A percentile compares a stretch with the other conserved stretches of the same genome.
These are phyloP conservation scores for Pseudomugil gertrudae DNA, from an alignment of 2,797 vertebrate genomes.

Conservation along the genomic window DNA sequence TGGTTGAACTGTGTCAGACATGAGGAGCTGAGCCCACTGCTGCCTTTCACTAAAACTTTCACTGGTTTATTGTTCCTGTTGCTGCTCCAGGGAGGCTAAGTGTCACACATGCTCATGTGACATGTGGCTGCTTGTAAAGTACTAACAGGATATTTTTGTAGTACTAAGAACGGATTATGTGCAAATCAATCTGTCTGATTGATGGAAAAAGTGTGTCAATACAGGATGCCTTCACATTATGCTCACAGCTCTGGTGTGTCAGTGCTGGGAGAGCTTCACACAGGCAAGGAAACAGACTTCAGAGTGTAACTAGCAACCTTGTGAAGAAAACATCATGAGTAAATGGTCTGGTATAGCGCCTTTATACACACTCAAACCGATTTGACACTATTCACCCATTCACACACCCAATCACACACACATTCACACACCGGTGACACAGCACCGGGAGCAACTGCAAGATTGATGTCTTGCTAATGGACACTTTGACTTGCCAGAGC, in stretches of 20 bases:
- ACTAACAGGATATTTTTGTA: neutral
- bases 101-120: conserved; percentile 4
- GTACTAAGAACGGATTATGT: neutral
- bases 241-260: neutral
- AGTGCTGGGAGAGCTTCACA: conserved; percentile 15
- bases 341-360: too few relatives aligned
- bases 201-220: neutral
- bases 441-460: too few relatives aligned
- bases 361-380: too few relatives aligned
- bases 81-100: neutral
- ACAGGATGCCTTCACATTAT: neutral
- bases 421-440: too few relatives aligned
- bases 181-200: neutral
- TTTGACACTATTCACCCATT: too few relatives aligned
- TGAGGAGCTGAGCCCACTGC: conserved; percentile 23
- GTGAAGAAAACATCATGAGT: neutral
- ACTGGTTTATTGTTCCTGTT: conserved; percentile 6
- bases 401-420: too few relatives aligned
- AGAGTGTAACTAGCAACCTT: neutral
- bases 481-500: too few relatives aligned
- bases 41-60: conserved; percentile 18
- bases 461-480: too few relatives aligned
- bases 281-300: conserved; percentile 5
- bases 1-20: conserved; percentile 42
- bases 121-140: conserved; percentile 2